phyloP scores from a whole-genome alignment of 2,888 invertebrate species.

The Acrobasis suavella region DNA sequence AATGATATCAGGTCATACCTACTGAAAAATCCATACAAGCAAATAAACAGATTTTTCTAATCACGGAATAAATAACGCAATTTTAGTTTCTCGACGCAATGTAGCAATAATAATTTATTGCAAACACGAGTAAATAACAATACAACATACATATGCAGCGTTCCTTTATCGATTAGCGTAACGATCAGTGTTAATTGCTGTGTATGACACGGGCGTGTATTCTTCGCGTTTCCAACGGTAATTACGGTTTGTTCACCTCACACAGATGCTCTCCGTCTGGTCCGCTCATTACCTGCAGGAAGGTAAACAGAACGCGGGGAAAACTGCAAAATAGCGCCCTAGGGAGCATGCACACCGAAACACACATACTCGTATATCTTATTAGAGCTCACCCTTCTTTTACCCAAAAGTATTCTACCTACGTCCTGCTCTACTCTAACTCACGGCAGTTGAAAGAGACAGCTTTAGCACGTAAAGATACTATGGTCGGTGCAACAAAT shows the following conservation, averaged over 20 bases:
- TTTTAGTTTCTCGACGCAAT: background rate
- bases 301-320: conserved; percentile 50
- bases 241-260: conserved; percentile 63
- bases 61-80: background rate
- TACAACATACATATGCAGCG: conserved; percentile 3
- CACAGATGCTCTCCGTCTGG: conserved; percentile 49
- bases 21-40: background rate
- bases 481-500: conserved; percentile 9
- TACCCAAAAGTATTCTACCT: background rate
- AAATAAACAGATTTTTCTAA: background rate
- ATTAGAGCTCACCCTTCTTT: conserved; percentile 19
- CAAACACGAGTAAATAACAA: conserved; percentile 2
- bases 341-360: conserved; percentile 44
- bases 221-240: conserved; percentile 45
- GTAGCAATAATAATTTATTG: conserved; percentile 6
- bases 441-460: conserved; percentile 4
- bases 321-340: conserved; percentile 57
- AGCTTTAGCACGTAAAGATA: background rate
- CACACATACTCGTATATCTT: conserved; percentile 7
- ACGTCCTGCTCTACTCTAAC: conserved; percentile 1
- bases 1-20: background rate
- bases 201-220: conserved; percentile 24
- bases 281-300: conserved; percentile 46
- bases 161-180: conserved; percentile 11
- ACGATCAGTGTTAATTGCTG: conserved; percentile 28